phyloP scores from a whole-genome alignment of 2,113 vertebrate species.

The Microcebus tavaratra region DNA sequence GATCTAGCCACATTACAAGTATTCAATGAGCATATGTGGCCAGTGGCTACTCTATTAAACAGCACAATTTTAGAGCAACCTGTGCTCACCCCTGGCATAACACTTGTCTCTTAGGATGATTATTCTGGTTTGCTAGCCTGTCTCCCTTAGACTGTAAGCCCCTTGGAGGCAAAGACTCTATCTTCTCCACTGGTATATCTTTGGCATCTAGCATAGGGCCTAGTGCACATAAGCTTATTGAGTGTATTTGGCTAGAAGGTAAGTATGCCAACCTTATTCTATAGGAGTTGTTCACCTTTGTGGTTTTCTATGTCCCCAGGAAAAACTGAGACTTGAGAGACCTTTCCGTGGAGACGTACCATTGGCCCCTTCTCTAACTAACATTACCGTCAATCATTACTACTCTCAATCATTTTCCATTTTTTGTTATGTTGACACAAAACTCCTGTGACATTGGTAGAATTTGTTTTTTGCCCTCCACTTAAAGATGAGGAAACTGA shows the following conservation, averaged over 20 bases:
- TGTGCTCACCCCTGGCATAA: not conserved
- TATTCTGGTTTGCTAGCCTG: not conserved
- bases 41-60: not conserved
- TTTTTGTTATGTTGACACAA: conserved; percentile 3
- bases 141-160: not conserved
- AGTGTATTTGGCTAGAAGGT: not conserved
- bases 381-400: not conserved
- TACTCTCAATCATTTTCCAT: not conserved
- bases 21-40: not conserved
- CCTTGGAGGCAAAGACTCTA: not conserved
- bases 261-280: not conserved
- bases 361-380: not conserved
- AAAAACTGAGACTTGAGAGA: not conserved
- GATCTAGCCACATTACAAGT: not conserved
- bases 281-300: not conserved
- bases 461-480: not conserved
- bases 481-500: not conserved
- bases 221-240: not conserved
- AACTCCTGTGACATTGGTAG: not conserved
- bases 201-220: not conserved
- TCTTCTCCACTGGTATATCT: not conserved
- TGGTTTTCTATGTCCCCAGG: not conserved
- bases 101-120: not conserved
- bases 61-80: not conserved
- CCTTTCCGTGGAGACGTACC: not conserved